Conservation (phyloP, 2,888 invertebrate species). For the Cetonia aurata region DNA sequence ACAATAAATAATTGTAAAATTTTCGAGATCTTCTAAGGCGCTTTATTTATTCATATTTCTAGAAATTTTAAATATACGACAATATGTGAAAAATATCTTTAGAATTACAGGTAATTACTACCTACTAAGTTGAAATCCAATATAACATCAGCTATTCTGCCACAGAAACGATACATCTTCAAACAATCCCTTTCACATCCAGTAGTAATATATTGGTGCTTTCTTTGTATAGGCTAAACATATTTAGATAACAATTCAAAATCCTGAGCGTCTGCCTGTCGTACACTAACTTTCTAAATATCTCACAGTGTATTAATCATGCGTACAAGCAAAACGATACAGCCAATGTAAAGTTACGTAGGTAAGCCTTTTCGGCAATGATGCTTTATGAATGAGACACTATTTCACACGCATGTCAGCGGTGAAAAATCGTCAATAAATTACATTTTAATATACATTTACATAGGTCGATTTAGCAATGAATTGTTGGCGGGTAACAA, state of each 20-base stretch:
- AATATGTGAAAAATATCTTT: not conserved
- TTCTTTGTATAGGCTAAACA: conserved; percentile 12
- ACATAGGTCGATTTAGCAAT: conserved; percentile 39
- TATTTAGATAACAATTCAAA: conserved; percentile 36
- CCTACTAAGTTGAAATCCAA: not conserved
- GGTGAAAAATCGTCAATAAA: conserved; percentile 35
- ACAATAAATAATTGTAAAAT: no score
- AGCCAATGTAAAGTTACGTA: not conserved
- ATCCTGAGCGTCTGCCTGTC: conserved; percentile 28
- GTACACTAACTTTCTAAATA: conserved; percentile 30
- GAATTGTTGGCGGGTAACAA: conserved; percentile 37
- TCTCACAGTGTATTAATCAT: conserved; percentile 35
- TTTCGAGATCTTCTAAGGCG: no score
- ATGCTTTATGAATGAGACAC: conserved; percentile 26
- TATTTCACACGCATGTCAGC: conserved; percentile 27
- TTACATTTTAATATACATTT: conserved; percentile 38
- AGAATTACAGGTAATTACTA: not conserved
- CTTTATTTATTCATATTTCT: no score
- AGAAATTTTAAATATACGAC: no score
- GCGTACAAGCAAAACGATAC: conserved; percentile 5
- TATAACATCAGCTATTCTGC: not conserved
- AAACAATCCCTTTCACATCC: conserved; percentile 27
- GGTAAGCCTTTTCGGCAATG: conserved; percentile 30
- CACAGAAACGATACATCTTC: not conserved
- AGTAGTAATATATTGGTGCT: conserved; percentile 21